Evolutionary conservation across 2,113 vertebrate genomes (phyloP), one percentile per base, ranked within the genome.

Genomic region (Rutilus rutilus): DNA sequence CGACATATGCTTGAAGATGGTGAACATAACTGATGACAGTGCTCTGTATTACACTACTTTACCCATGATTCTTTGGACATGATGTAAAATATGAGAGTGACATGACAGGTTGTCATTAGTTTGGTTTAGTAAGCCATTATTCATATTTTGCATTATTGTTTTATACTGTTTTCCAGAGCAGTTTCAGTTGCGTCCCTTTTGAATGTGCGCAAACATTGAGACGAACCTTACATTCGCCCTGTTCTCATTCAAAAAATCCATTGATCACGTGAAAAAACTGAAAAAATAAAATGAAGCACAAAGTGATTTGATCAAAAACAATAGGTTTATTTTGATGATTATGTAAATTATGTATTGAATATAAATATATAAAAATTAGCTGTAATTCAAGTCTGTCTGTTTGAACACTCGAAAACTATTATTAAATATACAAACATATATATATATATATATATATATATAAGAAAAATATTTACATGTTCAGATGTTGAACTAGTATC

Each of bases 341-440:
- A 79, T 92, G 89, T 91, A 91, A 89, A 89, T 89, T 52, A 87
- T 90, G 88, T 89, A 90, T 65, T 83, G 83, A 88, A 87, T 90
- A 90, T 87, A 87, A 88, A 89, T 86, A 87, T 86, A 83, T 83
- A 42, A 17, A 85, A 74, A 64, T 64, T 67, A 76, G 57, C 52
- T 80, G 78, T 81, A 54, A 88, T 57, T 83, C 36, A 71, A 89
- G 85, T 87, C 83, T 85, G 84, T 91, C 83, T 81, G 84, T 84
- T 78, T 82, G 52, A 88, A 84, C 75, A 87, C 77, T 81, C 69
- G 71, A 75, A 74, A 75, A 74, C 85, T 88, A 82, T 85, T 87
- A 86, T 83, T 75, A 54, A 89, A 84, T 71, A 83, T 84, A 84
- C 25, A 78, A 77, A 78, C 81, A 88, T 87, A 84, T 74, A 86